These are phyloP conservation scores for Spodoptera picta DNA, from an alignment of 2,888 invertebrate species.

Conservation along the genomic window DNA sequence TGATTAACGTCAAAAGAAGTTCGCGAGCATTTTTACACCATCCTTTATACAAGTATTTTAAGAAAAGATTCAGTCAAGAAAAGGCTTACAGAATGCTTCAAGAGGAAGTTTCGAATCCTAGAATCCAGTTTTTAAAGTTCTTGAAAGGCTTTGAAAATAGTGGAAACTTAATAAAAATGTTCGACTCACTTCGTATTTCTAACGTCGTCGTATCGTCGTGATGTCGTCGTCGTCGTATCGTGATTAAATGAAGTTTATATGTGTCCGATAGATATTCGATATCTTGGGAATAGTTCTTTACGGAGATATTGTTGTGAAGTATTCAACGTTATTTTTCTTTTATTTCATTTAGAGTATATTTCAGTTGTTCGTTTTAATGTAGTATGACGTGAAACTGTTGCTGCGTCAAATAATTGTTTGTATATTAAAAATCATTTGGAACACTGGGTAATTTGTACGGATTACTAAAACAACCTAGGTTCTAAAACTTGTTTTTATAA, in stretches of 20 bases:
- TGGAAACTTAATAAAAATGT: conserved; percentile 46
- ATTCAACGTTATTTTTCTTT: too few species aligned
- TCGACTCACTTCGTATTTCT: conserved; percentile 17
- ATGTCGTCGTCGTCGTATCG: neutral
- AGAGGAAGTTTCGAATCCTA: conserved; percentile 24
- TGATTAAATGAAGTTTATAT: conserved; percentile 31
- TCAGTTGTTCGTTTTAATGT: too few species aligned
- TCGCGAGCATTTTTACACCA: neutral
- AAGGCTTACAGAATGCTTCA: conserved; percentile 24
- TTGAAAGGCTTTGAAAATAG: conserved; percentile 18
- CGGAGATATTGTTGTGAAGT: too few species aligned
- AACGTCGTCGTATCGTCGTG: neutral
- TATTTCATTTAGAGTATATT: too few species aligned
- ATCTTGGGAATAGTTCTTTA: too few species aligned
- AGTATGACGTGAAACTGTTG: too few species aligned
- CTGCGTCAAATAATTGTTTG: too few species aligned
- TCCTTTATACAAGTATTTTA: conserved; percentile 17
- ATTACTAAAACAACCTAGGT: too few species aligned
- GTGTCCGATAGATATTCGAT: neutral
- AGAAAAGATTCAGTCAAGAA: conserved; percentile 17
- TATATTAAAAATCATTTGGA: too few species aligned
- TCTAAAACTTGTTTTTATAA: too few species aligned
- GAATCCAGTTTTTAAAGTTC: conserved; percentile 38
- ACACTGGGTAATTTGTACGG: too few species aligned
- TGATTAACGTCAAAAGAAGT: conserved; percentile 15